Base-by-base conservation (phyloP, 2,797 vertebrate species). In the Malurus splendens region DNA sequence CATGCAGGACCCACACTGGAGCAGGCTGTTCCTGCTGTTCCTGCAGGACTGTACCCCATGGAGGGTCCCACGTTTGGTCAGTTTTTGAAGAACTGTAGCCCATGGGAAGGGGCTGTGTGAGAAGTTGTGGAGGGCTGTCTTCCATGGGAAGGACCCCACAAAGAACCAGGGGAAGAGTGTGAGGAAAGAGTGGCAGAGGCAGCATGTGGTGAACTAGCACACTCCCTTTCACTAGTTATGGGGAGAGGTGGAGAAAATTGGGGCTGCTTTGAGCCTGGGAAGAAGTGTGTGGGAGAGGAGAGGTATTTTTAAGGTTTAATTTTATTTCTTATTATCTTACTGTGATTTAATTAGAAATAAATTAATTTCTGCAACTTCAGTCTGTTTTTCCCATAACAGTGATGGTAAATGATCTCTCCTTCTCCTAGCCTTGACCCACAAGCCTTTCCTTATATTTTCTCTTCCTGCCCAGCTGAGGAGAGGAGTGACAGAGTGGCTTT, bases 51-150 rank as follows among this genome's bases (percentile, higher is more conserved):
- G 25, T 18, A n/a, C 4, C 15, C 3, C 2, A 1, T 47, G 44
- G 50, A 70, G 20, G 18, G 12, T 39, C 25, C 32, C 13, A 5
- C 4, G 8, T 14, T 64, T 8, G 22, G 20, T 39, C 33, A 27
- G 20, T 24, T 45, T n/a, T 22, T 27, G 59, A 65, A 28, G 33
- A 36, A 20, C 47, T 48, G n/a, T 10, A 48, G n/a, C 27, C 36
- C 20, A 16, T 42, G 52, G 23, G 17, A 71, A 59, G 8, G 12
- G 6, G 5, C 28, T 72, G 3, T 68, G n/a, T 0, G 0, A 44
- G 47, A 32, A 54, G 17, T 38, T 47, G 12, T 48, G 41, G 52
- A 59, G 14, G 17, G 25, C 25, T 71, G n/a, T 38, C 59, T 88
- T 48, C 23, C n/a, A 2, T 18, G 33, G 14, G 41, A 65, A 28